phyloP scores from a whole-genome alignment of 2,888 invertebrate genomes.

The Iselma pallidipennis region DNA sequence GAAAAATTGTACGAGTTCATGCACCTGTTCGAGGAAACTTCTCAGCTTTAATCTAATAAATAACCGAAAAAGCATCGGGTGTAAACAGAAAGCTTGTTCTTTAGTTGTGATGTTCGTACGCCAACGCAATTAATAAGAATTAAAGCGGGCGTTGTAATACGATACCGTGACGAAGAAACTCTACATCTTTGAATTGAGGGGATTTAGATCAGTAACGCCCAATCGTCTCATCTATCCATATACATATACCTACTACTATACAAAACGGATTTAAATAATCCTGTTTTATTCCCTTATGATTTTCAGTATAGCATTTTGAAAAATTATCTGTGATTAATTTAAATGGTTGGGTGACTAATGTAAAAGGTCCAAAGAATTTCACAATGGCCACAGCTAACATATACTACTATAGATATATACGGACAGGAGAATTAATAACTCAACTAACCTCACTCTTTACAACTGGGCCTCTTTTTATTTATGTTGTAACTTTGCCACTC shows the following conservation, averaged over 20 bases:
- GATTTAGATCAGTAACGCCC: conserved; percentile 18
- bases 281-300: conserved; percentile 21
- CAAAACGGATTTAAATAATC: conserved; percentile 3
- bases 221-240: conserved; percentile 3
- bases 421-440: conserved; percentile 37
- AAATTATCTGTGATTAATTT: conserved; percentile 42
- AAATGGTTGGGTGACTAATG: conserved; percentile 31
- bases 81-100: conserved; percentile 36
- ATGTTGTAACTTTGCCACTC: conserved; percentile 21
- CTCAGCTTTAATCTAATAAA: conserved; percentile 43
- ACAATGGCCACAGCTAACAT: conserved; percentile 32
- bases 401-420: conserved; percentile 30
- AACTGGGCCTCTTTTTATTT: conserved; percentile 22
- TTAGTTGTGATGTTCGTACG: conserved; percentile 29
- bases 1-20: conserved; percentile 20
- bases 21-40: conserved; percentile 41
- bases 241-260: not conserved
- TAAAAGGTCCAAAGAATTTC: conserved; percentile 31
- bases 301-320: conserved; percentile 24
- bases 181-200: conserved; percentile 14
- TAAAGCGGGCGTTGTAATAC: conserved; percentile 30
- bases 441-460: conserved; percentile 21
- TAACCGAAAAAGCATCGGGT: conserved; percentile 36
- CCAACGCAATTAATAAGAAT: conserved; percentile 34
- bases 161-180: conserved; percentile 22